phyloP scores from a whole-genome alignment of 2,888 invertebrate genomes.

The Eristalinus sepulchralis region DNA sequence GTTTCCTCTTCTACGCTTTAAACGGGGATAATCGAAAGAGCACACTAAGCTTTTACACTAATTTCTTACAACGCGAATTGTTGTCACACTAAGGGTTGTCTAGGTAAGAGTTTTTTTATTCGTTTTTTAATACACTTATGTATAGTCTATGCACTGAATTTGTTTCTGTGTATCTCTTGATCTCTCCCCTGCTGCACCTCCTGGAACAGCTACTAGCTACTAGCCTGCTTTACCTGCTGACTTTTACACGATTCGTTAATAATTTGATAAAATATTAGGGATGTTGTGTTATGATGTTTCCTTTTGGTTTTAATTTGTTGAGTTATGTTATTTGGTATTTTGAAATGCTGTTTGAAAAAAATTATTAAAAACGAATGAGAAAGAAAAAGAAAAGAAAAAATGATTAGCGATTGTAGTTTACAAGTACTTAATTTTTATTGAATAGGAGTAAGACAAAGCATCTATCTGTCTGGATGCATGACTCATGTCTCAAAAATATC shows the following conservation, averaged over 20 bases:
- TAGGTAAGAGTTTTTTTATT: constrained; percentile 7
- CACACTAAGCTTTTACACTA: constrained; percentile 36
- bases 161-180: background rate
- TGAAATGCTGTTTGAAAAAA: constrained; percentile 38
- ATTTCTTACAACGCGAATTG: constrained; percentile 18
- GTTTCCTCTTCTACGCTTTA: background rate
- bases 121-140: constrained; percentile 28
- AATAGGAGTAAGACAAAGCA: background rate
- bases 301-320: constrained; percentile 31
- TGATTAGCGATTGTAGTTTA: constrained; percentile 21
- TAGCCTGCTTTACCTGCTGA: constrained; percentile 24
- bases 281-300: constrained; percentile 30
- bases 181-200: background rate
- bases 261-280: constrained; percentile 23
- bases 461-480: constrained; percentile 26
- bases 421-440: constrained; percentile 16
- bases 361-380: background rate
- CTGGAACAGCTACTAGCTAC: constrained; percentile 9
- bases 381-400: constrained; percentile 7
- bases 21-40: constrained; percentile 22
- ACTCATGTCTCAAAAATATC: constrained; percentile 23
- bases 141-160: constrained; percentile 37
- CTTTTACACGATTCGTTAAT: constrained; percentile 36
- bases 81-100: constrained; percentile 21
- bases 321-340: constrained; percentile 18